Base-by-base conservation (phyloP, 2,888 invertebrate species). In the Elysia crispata region DNA sequence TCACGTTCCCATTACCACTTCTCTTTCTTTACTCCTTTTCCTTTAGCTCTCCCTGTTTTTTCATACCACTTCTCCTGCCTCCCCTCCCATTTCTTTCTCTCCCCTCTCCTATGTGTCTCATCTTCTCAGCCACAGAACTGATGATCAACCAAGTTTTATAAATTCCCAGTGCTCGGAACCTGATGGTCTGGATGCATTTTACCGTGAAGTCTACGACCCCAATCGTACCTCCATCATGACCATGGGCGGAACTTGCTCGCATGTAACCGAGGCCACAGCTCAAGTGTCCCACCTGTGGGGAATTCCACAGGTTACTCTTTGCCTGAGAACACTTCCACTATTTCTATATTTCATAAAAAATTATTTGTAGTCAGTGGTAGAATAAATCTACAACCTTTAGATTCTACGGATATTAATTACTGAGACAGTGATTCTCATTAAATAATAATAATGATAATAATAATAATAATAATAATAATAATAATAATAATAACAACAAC, bases 221-320 rank as follows among this genome's bases (percentile, higher is more conserved):
- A 76, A 62, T 74, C 60, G 31, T 20, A 81, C 77, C 31, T 80
- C 75, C 28, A 72, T 83, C 64, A 82, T 83, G 83, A 79, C 81
- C 5, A 54, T 83, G 13, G 83, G 83, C 5, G 82, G 28, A 1
- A 82, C 82, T 0, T 82, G 82, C 23, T 82, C 82, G 6, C 79
- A 79, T 31, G 81, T 81, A 62, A 82, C 82, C 13, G 82, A 83
- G 50, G 78, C 76, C 33, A 81, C 82, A 13, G 81, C 83, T 0
- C 67, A 70, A 49, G 81, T 78, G 0, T 72, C 72, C 15, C n/a
- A 57, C n/a, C n/a, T 73, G 1, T 73, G 78, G 78, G 25, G 31
- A 0, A 25, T 78, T n/a, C 60, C 15, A 20, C 64, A 64, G 62
- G 73, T 78, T 20, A 73, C 49, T n/a, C 5, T 28, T 72, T n/a